Evolutionary conservation across 2,888 invertebrate genomes (phyloP).

Genomic region (Tiliacea citrago): DNA sequence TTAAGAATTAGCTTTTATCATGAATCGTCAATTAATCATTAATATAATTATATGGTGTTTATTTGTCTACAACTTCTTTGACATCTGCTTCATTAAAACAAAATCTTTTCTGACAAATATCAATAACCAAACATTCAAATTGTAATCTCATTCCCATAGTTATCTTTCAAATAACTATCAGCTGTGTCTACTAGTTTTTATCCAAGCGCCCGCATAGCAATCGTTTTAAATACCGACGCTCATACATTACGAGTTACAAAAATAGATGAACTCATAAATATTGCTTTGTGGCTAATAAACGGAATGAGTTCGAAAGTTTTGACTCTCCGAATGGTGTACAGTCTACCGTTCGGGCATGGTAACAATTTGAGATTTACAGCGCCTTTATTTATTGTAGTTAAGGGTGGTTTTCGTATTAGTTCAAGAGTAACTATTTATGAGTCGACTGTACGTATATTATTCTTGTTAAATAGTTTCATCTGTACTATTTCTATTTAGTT

Average conservation of each 20-base stretch:
- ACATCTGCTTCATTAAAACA: constrained; percentile 1
- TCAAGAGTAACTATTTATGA: not conserved
- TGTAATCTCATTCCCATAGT: constrained; percentile 30
- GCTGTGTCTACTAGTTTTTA: constrained; percentile 45
- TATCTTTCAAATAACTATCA: constrained; percentile 32
- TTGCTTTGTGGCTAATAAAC: constrained; percentile 38
- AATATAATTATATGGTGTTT: not conserved
- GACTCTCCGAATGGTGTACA: constrained; percentile 15
- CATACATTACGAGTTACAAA: constrained; percentile 45
- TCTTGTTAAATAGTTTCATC: not conserved
- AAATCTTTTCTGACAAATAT: not conserved
- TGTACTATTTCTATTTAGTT: constrained; percentile 12
- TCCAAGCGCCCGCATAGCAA: constrained; percentile 28
- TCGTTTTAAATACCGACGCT: constrained; percentile 34
- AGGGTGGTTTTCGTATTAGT: not conserved
- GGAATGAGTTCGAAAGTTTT: constrained; percentile 28
- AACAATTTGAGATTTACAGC: not conserved
- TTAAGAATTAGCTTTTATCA: not conserved
- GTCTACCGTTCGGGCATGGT: not conserved
- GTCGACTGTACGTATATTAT: not conserved
- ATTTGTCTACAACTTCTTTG: not conserved
- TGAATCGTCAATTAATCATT: not conserved
- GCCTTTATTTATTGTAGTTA: no score
- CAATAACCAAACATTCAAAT: constrained; percentile 17
- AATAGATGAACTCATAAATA: constrained; percentile 65